A percentile compares a stretch with the other conserved stretches of the same genome.
phyloP scores from a whole-genome alignment of 1,140 invertebrate species.

The Bombus sibiricus region DNA sequence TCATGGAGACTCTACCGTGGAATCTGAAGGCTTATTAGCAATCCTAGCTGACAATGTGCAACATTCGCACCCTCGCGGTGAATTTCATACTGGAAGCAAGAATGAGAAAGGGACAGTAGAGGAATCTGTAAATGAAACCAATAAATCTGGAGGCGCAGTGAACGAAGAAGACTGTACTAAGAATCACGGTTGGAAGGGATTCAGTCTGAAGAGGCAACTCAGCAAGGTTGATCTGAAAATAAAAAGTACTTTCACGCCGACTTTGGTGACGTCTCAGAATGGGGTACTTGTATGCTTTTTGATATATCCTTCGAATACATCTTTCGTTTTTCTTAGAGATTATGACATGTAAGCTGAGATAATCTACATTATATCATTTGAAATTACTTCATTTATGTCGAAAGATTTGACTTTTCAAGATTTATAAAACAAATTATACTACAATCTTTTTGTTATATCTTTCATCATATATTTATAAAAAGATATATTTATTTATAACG shows the following conservation, averaged over 20 bases:
- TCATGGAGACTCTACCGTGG: slow-evolving; percentile 66
- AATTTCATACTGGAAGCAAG: slow-evolving; percentile 60
- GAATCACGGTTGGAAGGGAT: slow-evolving; percentile 85
- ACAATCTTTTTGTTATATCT: too few relatives aligned
- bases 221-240: slow-evolving; percentile 91
- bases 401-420: not conserved
- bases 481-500: too few relatives aligned
- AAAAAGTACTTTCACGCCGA: slow-evolving; percentile 85
- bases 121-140: slow-evolving; percentile 62
- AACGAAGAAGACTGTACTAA: slow-evolving; percentile 75
- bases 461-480: too few relatives aligned
- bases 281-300: slow-evolving; percentile 79
- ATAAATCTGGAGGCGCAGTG: slow-evolving; percentile 32
- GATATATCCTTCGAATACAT: slow-evolving; percentile 23
- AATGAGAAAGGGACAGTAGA: slow-evolving; percentile 68
- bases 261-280: slow-evolving; percentile 79
- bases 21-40: slow-evolving; percentile 67
- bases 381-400: slow-evolving; percentile 10
- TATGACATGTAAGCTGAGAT: not conserved
- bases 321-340: not conserved
- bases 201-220: slow-evolving; percentile 91
- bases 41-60: slow-evolving; percentile 64
- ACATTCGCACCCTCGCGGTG: slow-evolving; percentile 68
- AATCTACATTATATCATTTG: not conserved
- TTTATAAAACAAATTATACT: too few relatives aligned